Percentiles rank a stretch among this genome's conserved stretches.
Conservation (phyloP, 2,113 vertebrate species). For the Marmota monax region DNA sequence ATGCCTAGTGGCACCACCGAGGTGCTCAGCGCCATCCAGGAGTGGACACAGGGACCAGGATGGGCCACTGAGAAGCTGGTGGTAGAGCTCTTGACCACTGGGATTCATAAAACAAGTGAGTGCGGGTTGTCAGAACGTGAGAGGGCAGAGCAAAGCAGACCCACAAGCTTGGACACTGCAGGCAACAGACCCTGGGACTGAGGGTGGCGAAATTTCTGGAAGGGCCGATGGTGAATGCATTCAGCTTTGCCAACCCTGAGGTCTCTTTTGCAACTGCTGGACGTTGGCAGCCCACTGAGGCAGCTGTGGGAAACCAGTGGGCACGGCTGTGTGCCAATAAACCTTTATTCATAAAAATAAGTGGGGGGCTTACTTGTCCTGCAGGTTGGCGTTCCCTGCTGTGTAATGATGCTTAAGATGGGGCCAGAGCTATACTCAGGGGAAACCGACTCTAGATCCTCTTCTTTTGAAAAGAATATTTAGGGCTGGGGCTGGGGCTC, state of each 20-base stretch:
- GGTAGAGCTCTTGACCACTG: not conserved
- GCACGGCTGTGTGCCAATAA: not conserved
- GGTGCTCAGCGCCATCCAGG: not conserved
- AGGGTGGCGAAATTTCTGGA: not conserved
- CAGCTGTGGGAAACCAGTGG: not conserved
- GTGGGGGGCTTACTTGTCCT: not conserved
- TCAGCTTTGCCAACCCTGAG: not conserved
- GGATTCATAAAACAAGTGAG: too few species aligned
- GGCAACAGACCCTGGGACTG: too few species aligned
- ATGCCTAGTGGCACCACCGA: accelerated
- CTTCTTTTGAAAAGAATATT: not conserved
- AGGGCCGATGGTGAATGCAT: accelerated
- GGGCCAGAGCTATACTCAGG: not conserved
- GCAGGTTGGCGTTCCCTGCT: not conserved
- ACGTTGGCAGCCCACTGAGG: not conserved
- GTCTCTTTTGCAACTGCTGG: not conserved
- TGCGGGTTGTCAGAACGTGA: not conserved
- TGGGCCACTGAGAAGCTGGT: not conserved
- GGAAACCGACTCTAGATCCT: not conserved
- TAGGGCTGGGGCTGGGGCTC: too few species aligned
- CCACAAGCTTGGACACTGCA: too few species aligned
- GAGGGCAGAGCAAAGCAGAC: not conserved
- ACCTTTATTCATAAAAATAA: not conserved
- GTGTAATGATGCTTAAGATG: not conserved
- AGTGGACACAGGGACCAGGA: accelerated